Conservation (phyloP, 2,113 vertebrate species). For the Ariopsis seemanni region DNA sequence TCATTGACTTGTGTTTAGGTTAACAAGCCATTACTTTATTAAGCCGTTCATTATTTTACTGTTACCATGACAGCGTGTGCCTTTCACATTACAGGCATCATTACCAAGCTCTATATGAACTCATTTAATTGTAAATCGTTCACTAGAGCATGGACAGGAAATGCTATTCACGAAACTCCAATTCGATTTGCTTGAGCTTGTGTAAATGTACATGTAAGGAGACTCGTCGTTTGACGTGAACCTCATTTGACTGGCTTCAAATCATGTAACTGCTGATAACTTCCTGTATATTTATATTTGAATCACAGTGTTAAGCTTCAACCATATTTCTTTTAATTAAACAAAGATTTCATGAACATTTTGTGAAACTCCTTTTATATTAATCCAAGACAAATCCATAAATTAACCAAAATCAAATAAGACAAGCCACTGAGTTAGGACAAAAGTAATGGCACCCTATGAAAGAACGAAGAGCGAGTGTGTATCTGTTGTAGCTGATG, state of each 20-base stretch:
- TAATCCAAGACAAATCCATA: not conserved
- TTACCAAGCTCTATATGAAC: not conserved
- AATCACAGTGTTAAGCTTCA: not conserved
- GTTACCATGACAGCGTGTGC: not conserved
- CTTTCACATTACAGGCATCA: conserved; percentile 8
- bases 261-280: not conserved
- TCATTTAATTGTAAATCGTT: not conserved
- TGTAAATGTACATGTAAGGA: not conserved
- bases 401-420: not conserved
- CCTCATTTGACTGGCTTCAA: not conserved
- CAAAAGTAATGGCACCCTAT: not conserved
- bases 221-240: not conserved
- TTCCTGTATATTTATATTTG: not conserved
- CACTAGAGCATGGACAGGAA: not conserved
- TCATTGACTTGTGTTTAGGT: not conserved
- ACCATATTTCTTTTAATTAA: not conserved
- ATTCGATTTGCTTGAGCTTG: not conserved
- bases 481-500: too few species aligned
- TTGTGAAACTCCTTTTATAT: not conserved
- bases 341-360: not conserved
- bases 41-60: not conserved
- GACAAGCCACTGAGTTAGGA: not conserved
- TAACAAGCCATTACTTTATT: not conserved
- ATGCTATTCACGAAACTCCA: not conserved
- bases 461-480: not conserved